phyloP scores from a whole-genome alignment of 1,140 invertebrate species.

The Goniozus legneri region DNA sequence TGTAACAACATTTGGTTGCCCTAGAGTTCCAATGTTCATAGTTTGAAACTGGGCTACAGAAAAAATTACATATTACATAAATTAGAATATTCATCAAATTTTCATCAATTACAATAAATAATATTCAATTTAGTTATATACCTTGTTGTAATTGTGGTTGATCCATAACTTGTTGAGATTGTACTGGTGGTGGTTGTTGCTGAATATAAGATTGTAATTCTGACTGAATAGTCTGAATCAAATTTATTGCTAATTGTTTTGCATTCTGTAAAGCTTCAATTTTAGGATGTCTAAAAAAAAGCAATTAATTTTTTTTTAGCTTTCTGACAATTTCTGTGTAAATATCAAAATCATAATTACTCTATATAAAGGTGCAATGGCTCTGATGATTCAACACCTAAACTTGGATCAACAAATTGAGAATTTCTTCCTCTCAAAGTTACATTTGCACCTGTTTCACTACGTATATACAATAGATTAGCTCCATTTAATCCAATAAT shows the following conservation, averaged over 20 bases:
- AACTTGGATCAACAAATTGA: slow-evolving; percentile 60
- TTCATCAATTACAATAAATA: slow-evolving; percentile 2
- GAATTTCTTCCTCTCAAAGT: slow-evolving; percentile 69
- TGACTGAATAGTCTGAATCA: slow-evolving; percentile 77
- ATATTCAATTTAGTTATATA: slow-evolving; percentile 10
- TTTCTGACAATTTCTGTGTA: neutral
- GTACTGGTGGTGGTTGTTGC: slow-evolving; percentile 54
- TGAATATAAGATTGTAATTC: slow-evolving; percentile 66
- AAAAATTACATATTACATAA: slow-evolving; percentile 10
- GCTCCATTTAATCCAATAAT: slow-evolving; percentile 68
- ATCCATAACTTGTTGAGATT: slow-evolving; percentile 46
- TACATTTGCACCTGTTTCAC: slow-evolving; percentile 72
- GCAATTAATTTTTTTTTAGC: slow-evolving; percentile 7
- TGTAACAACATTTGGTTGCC: slow-evolving; percentile 51
- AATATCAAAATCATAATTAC: slow-evolving; percentile 43
- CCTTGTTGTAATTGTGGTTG: slow-evolving; percentile 45
- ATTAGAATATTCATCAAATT: slow-evolving; percentile 13
- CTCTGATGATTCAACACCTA: slow-evolving; percentile 68
- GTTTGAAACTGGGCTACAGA: slow-evolving; percentile 51
- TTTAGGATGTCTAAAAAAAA: slow-evolving; percentile 62
- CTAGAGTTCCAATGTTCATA: slow-evolving; percentile 51
- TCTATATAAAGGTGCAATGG: slow-evolving; percentile 77
- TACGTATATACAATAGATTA: slow-evolving; percentile 73
- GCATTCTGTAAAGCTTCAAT: slow-evolving; percentile 68
- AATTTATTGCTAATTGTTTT: slow-evolving; percentile 70